Conservation (phyloP, 2,113 vertebrate genomes). For the Cromileptes altivelis region DNA sequence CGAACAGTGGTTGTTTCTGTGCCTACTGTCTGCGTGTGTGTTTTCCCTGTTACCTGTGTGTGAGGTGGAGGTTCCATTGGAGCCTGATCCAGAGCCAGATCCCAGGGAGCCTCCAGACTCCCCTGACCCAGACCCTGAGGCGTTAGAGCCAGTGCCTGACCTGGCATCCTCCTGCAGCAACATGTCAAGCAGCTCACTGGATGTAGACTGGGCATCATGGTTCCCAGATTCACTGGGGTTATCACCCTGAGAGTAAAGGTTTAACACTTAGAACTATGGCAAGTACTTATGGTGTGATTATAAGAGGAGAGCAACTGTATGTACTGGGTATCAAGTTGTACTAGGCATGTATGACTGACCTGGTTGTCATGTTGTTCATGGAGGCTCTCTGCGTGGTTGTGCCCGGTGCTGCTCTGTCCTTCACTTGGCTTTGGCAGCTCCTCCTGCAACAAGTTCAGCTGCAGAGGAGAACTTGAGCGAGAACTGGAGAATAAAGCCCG, state of each 20-base stretch:
- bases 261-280: constrained; percentile 9
- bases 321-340: neutral
- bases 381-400: constrained; percentile 71
- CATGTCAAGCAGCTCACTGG: constrained; percentile 79
- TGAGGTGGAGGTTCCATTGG: constrained; percentile 82
- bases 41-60: constrained; percentile 77
- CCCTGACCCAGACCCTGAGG: constrained; percentile 84
- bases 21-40: neutral
- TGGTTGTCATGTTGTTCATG: constrained; percentile 71
- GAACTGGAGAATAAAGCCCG: constrained; percentile 83
- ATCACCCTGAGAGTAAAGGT: constrained; percentile 73
- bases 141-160: constrained; percentile 83
- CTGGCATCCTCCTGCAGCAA: constrained; percentile 80
- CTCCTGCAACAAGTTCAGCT: constrained; percentile 90
- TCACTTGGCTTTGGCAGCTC: constrained; percentile 84
- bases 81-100: constrained; percentile 75
- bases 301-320: neutral
- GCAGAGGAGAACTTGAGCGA: constrained; percentile 89
- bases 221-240: constrained; percentile 73
- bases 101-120: constrained; percentile 80
- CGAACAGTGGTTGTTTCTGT: neutral
- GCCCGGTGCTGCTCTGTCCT: constrained; percentile 61
- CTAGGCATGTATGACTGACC: constrained; percentile 50
- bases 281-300: neutral
- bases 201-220: constrained; percentile 75